These are phyloP conservation scores for Novumbra hubbsi DNA, from an alignment of 2,797 vertebrate genomes.

Conservation along the genomic window DNA sequence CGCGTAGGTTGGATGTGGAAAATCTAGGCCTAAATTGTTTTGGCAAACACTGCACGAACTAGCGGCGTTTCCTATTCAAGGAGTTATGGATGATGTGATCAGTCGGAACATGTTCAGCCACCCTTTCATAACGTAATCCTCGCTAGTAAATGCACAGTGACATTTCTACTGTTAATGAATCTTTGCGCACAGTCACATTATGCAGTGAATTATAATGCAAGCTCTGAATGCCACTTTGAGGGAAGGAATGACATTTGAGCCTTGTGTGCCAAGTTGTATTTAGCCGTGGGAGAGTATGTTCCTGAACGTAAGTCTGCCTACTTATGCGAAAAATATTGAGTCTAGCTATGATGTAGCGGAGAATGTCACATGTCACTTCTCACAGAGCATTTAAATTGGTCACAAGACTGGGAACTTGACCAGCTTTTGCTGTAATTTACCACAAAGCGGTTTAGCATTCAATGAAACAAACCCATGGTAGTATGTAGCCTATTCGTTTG, in stretches of 20 bases:
- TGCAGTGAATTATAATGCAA: constrained; percentile 27
- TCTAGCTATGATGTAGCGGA: constrained; percentile 35
- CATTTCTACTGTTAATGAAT: constrained; percentile 30
- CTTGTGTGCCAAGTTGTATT: constrained; percentile 49
- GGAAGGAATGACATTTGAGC: constrained; percentile 51
- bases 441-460: constrained; percentile 26
- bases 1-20: background rate
- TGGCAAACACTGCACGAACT: background rate
- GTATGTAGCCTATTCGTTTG: background rate
- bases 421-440: constrained; percentile 27
- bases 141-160: constrained; percentile 40
- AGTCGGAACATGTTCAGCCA: background rate
- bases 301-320: constrained; percentile 45
- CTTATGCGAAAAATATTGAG: constrained; percentile 43
- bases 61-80: background rate
- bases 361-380: constrained; percentile 45
- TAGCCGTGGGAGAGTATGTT: constrained; percentile 63
- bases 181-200: constrained; percentile 26
- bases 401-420: constrained; percentile 60
- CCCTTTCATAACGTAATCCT: constrained; percentile 9
- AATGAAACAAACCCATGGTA: background rate
- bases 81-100: background rate
- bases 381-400: constrained; percentile 55
- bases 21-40: background rate
- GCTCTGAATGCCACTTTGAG: constrained; percentile 22